These are phyloP conservation scores for Ptychoptera contaminata DNA, from an alignment of 2,888 invertebrate genomes.

Conservation along the genomic window DNA sequence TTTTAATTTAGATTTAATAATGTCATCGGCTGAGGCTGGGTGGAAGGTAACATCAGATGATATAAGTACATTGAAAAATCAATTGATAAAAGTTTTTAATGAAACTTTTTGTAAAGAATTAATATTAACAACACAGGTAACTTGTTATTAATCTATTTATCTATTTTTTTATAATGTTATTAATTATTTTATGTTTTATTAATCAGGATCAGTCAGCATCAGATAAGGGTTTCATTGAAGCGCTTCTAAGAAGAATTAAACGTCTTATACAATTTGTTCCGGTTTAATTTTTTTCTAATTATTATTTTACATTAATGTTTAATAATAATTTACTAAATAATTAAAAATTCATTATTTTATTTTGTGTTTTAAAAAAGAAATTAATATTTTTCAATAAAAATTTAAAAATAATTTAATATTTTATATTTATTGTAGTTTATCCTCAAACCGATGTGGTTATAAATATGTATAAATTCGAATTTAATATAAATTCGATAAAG, in stretches of 20 bases:
- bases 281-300: conserved; percentile 24
- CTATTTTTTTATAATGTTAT: conserved; percentile 1
- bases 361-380: neutral
- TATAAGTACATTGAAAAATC: conserved; percentile 50
- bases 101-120: conserved; percentile 64
- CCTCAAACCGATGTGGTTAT: too few species aligned
- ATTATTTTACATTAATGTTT: neutral
- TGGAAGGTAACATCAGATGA: conserved; percentile 45
- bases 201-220: conserved; percentile 44
- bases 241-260: conserved; percentile 62
- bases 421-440: too few species aligned
- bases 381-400: neutral
- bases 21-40: conserved; percentile 32
- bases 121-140: conserved; percentile 46
- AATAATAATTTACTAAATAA: neutral
- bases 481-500: too few species aligned
- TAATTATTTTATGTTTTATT: conserved; percentile 12
- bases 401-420: neutral
- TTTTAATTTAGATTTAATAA: conserved; percentile 24
- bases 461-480: too few species aligned
- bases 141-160: conserved; percentile 5
- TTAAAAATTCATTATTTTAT: neutral
- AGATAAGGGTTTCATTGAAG: conserved; percentile 56
- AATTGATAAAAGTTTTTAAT: conserved; percentile 55
- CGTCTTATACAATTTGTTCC: conserved; percentile 64